Evolutionary conservation across 2,888 invertebrate genomes (phyloP).

Genomic region (Uloborus plumipes): DNA sequence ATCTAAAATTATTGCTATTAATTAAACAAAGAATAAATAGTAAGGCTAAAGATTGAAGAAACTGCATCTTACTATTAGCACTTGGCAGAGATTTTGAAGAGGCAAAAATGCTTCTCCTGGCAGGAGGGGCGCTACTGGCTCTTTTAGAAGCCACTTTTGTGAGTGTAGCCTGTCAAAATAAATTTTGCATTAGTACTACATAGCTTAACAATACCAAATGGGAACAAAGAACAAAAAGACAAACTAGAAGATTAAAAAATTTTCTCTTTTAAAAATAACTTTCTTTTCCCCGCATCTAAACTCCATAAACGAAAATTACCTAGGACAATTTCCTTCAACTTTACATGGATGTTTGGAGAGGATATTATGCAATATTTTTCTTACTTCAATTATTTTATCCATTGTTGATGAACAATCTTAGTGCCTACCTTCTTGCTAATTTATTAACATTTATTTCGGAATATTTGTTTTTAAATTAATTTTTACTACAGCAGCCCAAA

Average conservation of each 20-base stretch:
- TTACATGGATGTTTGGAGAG: too few species aligned
- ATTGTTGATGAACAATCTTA: too few species aligned
- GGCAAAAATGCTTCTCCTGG: conserved; percentile 63
- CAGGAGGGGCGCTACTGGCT: conserved; percentile 68
- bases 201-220: conserved; percentile 1
- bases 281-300: too few species aligned
- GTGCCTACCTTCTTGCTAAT: too few species aligned
- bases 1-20: not conserved
- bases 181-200: not conserved
- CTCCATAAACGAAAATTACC: too few species aligned
- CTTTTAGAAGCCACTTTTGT: conserved; percentile 65
- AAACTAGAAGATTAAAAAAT: not conserved
- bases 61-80: conserved; percentile 50
- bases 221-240: not conserved
- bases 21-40: not conserved
- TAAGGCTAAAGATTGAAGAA: not conserved
- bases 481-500: too few species aligned
- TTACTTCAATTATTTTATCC: too few species aligned
- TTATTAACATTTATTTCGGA: too few species aligned
- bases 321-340: too few species aligned
- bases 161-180: conserved; percentile 22
- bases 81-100: conserved; percentile 56
- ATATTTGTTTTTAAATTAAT: too few species aligned
- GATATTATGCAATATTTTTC: too few species aligned
- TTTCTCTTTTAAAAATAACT: not conserved